These are phyloP conservation scores for Rhyacophila brunnea DNA, from an alignment of 1,140 invertebrate genomes.

Conservation along the genomic window DNA sequence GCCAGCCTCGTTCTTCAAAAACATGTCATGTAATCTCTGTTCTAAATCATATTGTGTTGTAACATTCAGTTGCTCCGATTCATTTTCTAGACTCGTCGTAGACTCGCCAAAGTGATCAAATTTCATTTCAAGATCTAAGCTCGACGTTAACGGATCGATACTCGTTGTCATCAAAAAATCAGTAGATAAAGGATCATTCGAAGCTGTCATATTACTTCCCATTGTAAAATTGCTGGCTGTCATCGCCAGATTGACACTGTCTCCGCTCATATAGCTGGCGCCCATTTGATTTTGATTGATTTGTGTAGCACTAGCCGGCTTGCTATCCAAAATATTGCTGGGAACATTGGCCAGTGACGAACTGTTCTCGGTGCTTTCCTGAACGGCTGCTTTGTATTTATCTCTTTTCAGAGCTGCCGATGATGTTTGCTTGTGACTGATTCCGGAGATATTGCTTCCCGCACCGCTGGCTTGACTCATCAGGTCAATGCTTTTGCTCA, in stretches of 20 bases:
- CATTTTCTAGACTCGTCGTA: constrained; percentile 42
- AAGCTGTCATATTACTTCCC: constrained; percentile 49
- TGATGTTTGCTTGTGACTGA: constrained; percentile 42
- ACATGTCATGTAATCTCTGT: constrained; percentile 19
- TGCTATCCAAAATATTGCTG: constrained; percentile 48
- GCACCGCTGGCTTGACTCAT: constrained; percentile 36
- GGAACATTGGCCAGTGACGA: constrained; percentile 45
- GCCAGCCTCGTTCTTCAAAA: constrained; percentile 18
- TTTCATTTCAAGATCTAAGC: constrained; percentile 53
- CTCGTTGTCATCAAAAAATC: constrained; percentile 51
- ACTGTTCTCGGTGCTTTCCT: constrained; percentile 45
- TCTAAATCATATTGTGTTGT: constrained; percentile 11
- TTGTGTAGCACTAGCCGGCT: constrained; percentile 42
- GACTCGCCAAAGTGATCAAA: constrained; percentile 55
- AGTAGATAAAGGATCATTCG: constrained; percentile 45
- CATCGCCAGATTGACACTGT: constrained; percentile 49
- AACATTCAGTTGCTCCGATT: constrained; percentile 15
- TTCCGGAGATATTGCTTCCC: constrained; percentile 36
- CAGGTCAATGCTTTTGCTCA: constrained; percentile 46
- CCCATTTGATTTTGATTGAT: constrained; percentile 38
- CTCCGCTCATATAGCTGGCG: constrained; percentile 43
- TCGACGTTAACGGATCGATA: constrained; percentile 47
- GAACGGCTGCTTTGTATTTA: constrained; percentile 40
- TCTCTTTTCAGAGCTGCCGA: constrained; percentile 16
- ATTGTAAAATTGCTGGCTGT: constrained; percentile 50